Evolutionary conservation across 2,797 vertebrate species (phyloP), one percentile per base, ranked within the genome.

Genomic region (Fundulus diaphanus): DNA sequence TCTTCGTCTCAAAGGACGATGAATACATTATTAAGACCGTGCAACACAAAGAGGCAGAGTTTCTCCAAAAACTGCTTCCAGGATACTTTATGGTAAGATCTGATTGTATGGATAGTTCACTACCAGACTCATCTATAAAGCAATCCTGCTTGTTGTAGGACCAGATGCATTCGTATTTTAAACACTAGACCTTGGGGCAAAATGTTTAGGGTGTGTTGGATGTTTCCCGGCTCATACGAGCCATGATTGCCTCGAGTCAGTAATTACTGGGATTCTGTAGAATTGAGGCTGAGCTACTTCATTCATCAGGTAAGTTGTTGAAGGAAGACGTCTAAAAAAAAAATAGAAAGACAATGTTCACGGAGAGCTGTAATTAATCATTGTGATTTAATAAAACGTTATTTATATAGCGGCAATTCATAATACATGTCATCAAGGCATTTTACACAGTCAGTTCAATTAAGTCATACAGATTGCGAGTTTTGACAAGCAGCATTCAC

Each of bases 11-110:
- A 68, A 95, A 94, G 0, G 98, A 99, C 1, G 98, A 99, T 0
- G 97, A 99, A 81, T 99, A 97, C 83, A 99, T 99, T 84, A 97
- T 99, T 83, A 99, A 99, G 87, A 99, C 98, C 0, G 97, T 99
- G 70, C 97, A 99, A 87, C 97, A 98, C 94, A 99, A 99, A 91
- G 98, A 99, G 88, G 98, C 98, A 0, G 98, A 99, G 83, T 99
- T 99, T 90, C 85, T 99, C 61, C 98, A 99, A 95, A 99, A 98
- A 86, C 95, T 99, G 44, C 96, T 99, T 66, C 98, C 98, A 0
- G 98, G 98, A 4, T 99, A 99, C 85, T 99, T 99, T 84, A 98
- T 99, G 97, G 98, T 99, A 84, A 95, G 95, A 61, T 68, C 7
- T 3, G 15, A 49, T 3, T 20, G 5, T n/a, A 3, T 16, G 18